These are phyloP conservation scores for Idaea dimidiata DNA, from an alignment of 2,888 invertebrate species.

Conservation along the genomic window DNA sequence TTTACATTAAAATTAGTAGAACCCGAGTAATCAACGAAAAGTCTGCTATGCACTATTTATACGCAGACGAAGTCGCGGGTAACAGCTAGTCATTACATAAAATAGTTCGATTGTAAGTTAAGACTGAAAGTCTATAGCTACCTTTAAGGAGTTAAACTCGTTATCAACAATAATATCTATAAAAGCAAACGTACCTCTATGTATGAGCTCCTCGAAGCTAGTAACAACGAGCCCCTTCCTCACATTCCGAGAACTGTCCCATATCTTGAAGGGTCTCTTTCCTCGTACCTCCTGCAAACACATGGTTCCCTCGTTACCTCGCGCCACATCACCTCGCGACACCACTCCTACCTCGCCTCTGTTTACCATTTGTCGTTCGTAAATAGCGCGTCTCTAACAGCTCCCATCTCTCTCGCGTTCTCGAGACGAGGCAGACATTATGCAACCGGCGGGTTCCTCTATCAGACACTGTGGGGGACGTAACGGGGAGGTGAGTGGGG, in stretches of 20 bases:
- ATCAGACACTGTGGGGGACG: slow-evolving; percentile 26
- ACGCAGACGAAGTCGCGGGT: no score
- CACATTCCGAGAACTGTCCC: slow-evolving; percentile 96
- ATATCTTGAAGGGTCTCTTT: slow-evolving; percentile 98
- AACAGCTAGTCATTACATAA: no score
- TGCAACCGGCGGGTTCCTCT: slow-evolving; percentile 18
- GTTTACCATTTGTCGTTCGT: slow-evolving; percentile 32
- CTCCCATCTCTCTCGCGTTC: slow-evolving; percentile 28
- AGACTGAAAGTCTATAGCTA: no score
- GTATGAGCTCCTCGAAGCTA: slow-evolving; percentile 93
- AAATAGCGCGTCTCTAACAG: slow-evolving; percentile 29
- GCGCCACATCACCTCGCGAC: no score
- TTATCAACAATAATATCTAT: no score
- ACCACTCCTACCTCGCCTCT: no score
- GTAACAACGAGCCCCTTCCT: slow-evolving; percentile 96
- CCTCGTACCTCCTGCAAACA: slow-evolving; percentile 92
- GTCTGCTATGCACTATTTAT: no score
- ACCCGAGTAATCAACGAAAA: no score
- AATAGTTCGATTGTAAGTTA: no score
- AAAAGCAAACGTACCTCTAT: slow-evolving; percentile 82
- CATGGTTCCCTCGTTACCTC: no score
- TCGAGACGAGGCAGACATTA: slow-evolving; percentile 22
- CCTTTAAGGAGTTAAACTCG: no score
- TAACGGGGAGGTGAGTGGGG: slow-evolving; percentile 53
- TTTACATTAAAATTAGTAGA: no score